Conservation (phyloP, 2,797 vertebrate genomes). For the Hydrophis major region DNA sequence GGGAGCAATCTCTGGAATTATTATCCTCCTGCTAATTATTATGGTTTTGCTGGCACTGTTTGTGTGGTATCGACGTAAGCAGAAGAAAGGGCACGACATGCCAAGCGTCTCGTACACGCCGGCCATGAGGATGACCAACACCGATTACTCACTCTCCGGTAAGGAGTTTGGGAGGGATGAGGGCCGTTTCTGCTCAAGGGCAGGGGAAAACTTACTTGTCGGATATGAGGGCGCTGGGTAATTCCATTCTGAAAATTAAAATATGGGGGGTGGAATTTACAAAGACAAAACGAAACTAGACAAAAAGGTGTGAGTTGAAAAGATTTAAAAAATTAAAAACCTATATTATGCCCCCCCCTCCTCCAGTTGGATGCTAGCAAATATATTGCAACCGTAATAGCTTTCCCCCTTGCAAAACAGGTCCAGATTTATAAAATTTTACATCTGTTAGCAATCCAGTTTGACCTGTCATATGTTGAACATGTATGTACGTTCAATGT, state of each 20-base stretch:
- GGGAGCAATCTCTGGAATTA: constrained; percentile 93
- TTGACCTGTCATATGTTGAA: neutral
- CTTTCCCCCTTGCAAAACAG: neutral
- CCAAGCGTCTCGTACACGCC: constrained; percentile 96
- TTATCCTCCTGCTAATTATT: constrained; percentile 93
- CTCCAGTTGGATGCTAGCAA: neutral
- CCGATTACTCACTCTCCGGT: constrained; percentile 97
- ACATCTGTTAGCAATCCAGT: neutral
- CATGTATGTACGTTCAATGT: too few species aligned
- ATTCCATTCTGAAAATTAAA: neutral
- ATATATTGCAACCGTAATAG: neutral
- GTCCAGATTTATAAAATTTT: neutral
- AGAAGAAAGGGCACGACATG: constrained; percentile 94
- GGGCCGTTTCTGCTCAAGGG: constrained; percentile 23
- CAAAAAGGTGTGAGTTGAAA: neutral
- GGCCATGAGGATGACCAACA: constrained; percentile 90
- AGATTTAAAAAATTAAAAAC: neutral
- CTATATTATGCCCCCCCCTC: neutral
- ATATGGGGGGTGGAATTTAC: neutral
- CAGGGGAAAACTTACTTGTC: constrained; percentile 29
- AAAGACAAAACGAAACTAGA: neutral
- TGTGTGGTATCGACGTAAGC: constrained; percentile 92
- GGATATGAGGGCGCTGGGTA: neutral
- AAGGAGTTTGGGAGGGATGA: constrained; percentile 64
- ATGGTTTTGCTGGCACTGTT: constrained; percentile 94